Base-by-base conservation (phyloP, 2,888 invertebrate species). In the Meghimatium bilineatum region DNA sequence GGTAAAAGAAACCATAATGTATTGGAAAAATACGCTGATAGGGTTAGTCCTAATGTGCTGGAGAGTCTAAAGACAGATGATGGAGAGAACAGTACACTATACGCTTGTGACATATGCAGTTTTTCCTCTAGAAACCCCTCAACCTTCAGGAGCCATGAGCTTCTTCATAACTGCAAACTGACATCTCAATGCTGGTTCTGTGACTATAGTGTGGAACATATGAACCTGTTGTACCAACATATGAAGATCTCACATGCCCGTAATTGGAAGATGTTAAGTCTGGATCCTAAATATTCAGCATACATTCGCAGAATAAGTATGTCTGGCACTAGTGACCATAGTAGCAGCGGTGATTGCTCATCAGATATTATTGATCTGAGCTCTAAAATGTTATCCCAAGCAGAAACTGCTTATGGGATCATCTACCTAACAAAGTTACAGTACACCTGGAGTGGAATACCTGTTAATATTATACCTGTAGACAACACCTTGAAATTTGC, bases 151-250 rank as follows among this genome's bases (percentile, higher is more conserved):
- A 86, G 90, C 12, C 92, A 92, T 83, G 89, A 89, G 76, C 89
- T 91, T 66, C 83, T 89, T 38, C 91, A 91, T 87, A 91, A 90
- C 26, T 90, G 90, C 83, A 90, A 90, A 79, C 88, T 89, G 77
- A 87, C 88, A 29, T 91, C 90, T 76, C 91, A 89, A 6, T 92
- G 92, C 82, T 87, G 89, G 71, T 90, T 89, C 85, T 92, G 93
- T 87, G 92, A 92, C 85, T 92, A 91, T 88, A 92, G 92, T 80
- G 90, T 91, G 34, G 91, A 92, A 77, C 86, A 91, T 44, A 88
- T 91, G 80, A 89, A 90, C 80, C 89, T 91, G 10, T 87, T 92
- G 0, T 90, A 90, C 75, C 91, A 91, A 83, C 92, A 92, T 87
- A 91, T 92, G 91, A 90, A 90, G 74, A 90, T 89, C 63, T 90